These are phyloP conservation scores for Prunella fulvescens DNA, from an alignment of 2,113 vertebrate species.

Conservation along the genomic window DNA sequence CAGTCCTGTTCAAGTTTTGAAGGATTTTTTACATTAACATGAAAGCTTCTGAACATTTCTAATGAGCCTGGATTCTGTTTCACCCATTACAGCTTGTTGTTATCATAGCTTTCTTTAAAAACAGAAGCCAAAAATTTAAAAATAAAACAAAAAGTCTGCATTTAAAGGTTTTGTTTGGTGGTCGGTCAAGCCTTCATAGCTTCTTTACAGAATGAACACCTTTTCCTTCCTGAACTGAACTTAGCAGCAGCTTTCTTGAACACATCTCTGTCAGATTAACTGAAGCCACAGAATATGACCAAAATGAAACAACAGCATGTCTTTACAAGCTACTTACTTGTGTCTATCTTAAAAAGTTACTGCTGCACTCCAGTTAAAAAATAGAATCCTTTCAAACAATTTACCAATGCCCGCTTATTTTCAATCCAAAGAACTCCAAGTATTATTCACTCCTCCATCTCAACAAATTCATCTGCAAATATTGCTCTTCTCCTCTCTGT, in stretches of 20 bases:
- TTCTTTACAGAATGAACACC: not conserved
- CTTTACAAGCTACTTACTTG: not conserved
- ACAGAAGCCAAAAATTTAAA: not conserved
- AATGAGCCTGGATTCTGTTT: not conserved
- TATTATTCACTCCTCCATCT: not conserved
- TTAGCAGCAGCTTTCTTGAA: not conserved
- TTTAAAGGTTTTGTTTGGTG: not conserved
- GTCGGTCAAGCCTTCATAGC: not conserved
- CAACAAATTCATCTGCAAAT: not conserved
- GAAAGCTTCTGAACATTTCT: not conserved
- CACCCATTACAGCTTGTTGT: not conserved
- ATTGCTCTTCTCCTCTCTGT: not conserved
- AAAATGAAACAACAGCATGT: not conserved
- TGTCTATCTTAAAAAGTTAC: not conserved
- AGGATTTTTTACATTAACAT: not conserved
- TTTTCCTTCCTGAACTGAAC: not conserved
- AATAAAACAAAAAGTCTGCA: not conserved
- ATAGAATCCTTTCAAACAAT: not conserved
- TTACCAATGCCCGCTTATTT: not conserved
- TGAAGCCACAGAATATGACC: slow-evolving; percentile 15
- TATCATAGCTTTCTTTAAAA: not conserved
- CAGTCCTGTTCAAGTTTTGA: not conserved
- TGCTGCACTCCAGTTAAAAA: not conserved
- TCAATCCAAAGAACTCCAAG: not conserved
- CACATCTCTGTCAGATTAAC: not conserved